Conservation (phyloP, 1,140 invertebrate species). For the Drosophila nasuta region DNA sequence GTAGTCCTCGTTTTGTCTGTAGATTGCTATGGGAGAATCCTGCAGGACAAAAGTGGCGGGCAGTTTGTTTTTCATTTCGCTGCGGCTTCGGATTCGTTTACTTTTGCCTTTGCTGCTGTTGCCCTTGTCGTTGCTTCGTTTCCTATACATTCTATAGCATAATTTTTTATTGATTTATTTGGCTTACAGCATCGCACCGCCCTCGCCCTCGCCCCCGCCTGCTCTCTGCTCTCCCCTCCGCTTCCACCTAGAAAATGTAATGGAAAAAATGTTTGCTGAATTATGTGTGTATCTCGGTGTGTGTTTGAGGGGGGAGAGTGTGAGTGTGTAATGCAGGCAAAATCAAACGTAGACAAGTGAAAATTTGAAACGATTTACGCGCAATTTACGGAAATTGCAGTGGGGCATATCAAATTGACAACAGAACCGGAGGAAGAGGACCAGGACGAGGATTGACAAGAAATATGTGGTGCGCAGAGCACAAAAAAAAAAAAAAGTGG, state of each 20-base stretch:
- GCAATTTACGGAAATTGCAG: conserved; percentile 79
- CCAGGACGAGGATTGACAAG: not conserved
- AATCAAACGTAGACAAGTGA: conserved; percentile 82
- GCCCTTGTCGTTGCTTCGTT: conserved; percentile 38
- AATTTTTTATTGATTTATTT: conserved; percentile 83
- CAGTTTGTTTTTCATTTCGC: conserved; percentile 81
- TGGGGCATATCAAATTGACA: conserved; percentile 75
- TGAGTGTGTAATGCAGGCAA: conserved; percentile 44
- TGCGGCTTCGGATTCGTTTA: conserved; percentile 62
- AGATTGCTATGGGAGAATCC: conserved; percentile 2
- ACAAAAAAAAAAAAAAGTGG: not conserved
- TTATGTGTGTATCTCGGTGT: conserved; percentile 55
- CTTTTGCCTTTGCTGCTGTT: conserved; percentile 54
- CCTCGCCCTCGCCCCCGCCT: not conserved
- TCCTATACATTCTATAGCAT: conserved; percentile 73
- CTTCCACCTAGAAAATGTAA: conserved; percentile 44
- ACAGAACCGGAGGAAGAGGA: conserved; percentile 1
- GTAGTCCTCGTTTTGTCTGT: conserved; percentile 16
- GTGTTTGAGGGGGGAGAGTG: conserved; percentile 20
- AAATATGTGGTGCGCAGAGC: not conserved
- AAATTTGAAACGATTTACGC: conserved; percentile 82
- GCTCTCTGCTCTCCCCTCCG: not conserved
- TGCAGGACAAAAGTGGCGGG: conserved; percentile 51
- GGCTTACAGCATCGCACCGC: conserved; percentile 52
- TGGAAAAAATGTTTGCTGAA: conserved; percentile 79